Base-by-base conservation (phyloP, 2,113 vertebrate genomes). In the Cichladusa arquata region DNA sequence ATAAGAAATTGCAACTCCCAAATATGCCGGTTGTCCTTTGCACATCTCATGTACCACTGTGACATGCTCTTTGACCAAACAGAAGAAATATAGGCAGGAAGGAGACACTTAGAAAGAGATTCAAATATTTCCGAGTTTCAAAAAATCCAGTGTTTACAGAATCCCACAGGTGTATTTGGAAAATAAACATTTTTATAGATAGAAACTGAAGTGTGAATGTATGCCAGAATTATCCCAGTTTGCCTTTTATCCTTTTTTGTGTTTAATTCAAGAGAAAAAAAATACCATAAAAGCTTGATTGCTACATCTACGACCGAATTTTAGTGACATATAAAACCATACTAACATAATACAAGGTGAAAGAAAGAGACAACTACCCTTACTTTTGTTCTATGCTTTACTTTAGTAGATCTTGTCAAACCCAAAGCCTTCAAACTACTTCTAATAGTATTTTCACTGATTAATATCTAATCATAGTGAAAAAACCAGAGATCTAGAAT, bases 401-500 rank as follows among this genome's bases (percentile, higher is more conserved):
- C 54, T 79, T 85, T 5, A 65, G 60, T 23, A 42, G 22, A 42
- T 36, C 4, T 6, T 12, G 47, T 42, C 42, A 67, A 50, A 67
- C 11, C 24, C 34, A 58, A 82, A 71, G 47, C 19, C 36, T 79
- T 81, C 34, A 29, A 50, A 54, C 19, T 61, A 29, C 14, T 76
- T 79, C 20, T 74, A 54, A 25, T 12, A 51, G 14, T 24, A 31
- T 69, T 92, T 78, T 71, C 7, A 42, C 19, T 38, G 29, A 62
- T 28, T 14, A 81, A 23, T 77, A 70, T 9, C 23, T 48, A 24
- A 86, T 33, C 16, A 31, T 6, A 81, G 47, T 28, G 11, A 40
- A 82, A 67, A 54, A 57, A 19, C 0, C 19, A 57, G 0, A 0
- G 11, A 54, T 14, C 5, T 67, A 65, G 51, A 86, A 48, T 6